phyloP scores from a whole-genome alignment of 1,140 invertebrate species.

The Hetaerina americana region DNA sequence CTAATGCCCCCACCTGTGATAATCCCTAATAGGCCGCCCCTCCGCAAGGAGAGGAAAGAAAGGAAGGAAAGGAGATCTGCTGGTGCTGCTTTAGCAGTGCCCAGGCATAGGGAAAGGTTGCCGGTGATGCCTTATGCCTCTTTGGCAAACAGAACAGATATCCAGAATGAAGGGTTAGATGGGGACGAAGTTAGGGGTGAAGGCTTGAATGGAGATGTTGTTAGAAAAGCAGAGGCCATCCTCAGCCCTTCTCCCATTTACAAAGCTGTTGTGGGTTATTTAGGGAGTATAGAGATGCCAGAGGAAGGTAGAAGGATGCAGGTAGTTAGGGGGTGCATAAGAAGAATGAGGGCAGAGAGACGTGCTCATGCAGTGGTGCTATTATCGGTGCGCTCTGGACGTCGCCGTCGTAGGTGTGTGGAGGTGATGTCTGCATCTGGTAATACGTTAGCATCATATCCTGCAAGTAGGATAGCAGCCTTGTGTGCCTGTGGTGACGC shows the following conservation, averaged over 20 bases:
- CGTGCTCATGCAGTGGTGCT: slow-evolving; percentile 74
- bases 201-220: background rate
- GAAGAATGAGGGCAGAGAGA: slow-evolving; percentile 77
- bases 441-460: slow-evolving; percentile 16
- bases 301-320: slow-evolving; percentile 27
- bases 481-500: slow-evolving; percentile 54
- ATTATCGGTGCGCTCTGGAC: slow-evolving; percentile 59
- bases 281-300: slow-evolving; percentile 92
- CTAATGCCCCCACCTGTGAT: background rate
- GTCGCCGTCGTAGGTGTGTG: slow-evolving; percentile 45
- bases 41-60: background rate
- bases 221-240: background rate
- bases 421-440: slow-evolving; percentile 52
- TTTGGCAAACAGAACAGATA: slow-evolving; percentile 26
- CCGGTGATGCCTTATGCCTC: background rate
- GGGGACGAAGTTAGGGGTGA: background rate
- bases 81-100: background rate
- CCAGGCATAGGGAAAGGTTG: background rate
- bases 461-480: background rate
- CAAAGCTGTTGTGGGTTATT: slow-evolving; percentile 72
- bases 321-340: slow-evolving; percentile 65
- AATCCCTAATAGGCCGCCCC: background rate
- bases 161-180: slow-evolving; percentile 41
- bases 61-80: background rate
- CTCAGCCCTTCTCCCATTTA: background rate